Base-by-base conservation (phyloP, 1,140 invertebrate genomes). In the Calycopis cecrops region DNA sequence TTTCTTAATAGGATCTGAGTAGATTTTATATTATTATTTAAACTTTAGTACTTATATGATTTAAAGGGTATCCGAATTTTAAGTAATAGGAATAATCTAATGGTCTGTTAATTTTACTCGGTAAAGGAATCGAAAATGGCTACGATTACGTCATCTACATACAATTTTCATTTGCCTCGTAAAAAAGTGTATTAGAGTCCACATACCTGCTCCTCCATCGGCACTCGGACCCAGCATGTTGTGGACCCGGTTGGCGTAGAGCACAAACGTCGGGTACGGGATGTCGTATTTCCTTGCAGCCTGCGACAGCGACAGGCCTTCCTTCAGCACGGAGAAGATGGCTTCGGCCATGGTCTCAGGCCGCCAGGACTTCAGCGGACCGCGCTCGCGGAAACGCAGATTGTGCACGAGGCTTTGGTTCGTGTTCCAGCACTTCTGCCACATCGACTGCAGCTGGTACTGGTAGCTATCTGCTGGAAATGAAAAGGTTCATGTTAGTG, bases 341-440 rank as follows among this genome's bases (percentile, higher is more conserved):
- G 96, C 95, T 75, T 96, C 95, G 55, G 95, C 95, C 96, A 97
- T 97, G 54, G 96, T 97, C 85, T 97, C 96, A 2, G 95, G 95
- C 35, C 95, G 88, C 96, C 96, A 97, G 17, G 95, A 96, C 82
- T 97, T 97, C 54, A 97, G 88, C 0, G 96, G 96, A 3, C 96
- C 96, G 42, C 96, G 92, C 81, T 97, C 96, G n/a, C 96, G 91
- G 89, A 97, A 97, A 50, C 95, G 91, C 67, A 97, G 88, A 76
- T 96, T 95, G 85, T 97, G 95, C 34, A 96, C 93, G 64, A 96
- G 88, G 62, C 92, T 94, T 80, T 96, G 95, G 85, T 95, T 95
- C 52, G 94, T 96, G 77, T 94, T 96, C 95, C 95, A 97, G 84
- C 95, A 96, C 79, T 96, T 97, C 83, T 97, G 96, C 96, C 96